Conservation (phyloP, 1,140 invertebrate species). For the Caenorhabditis brenneri region DNA sequence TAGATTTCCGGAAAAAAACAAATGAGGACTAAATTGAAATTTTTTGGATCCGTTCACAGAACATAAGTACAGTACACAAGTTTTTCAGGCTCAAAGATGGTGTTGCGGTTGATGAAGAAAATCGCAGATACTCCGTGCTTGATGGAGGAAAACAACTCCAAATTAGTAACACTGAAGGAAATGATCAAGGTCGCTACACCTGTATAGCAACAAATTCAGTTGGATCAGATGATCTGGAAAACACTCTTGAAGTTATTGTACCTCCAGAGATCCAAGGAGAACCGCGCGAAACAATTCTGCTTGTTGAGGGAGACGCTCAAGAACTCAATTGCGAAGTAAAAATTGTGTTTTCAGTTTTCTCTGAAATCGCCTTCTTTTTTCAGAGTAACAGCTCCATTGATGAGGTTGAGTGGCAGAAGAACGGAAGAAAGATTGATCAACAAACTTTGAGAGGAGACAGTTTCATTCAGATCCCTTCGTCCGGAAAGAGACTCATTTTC, state of each 20-base stretch:
- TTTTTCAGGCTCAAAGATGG: slow-evolving; percentile 51
- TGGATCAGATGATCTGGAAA: slow-evolving; percentile 62
- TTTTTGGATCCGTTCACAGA: no score
- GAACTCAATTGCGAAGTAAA: slow-evolving; percentile 71
- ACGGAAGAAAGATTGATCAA: slow-evolving; percentile 52
- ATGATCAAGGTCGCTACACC: slow-evolving; percentile 59
- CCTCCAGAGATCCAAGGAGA: slow-evolving; percentile 55
- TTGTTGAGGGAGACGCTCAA: slow-evolving; percentile 61
- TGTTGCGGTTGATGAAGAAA: background rate
- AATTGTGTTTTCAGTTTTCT: background rate
- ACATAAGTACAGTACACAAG: no score
- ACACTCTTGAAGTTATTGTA: slow-evolving; percentile 58
- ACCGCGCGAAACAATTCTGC: slow-evolving; percentile 59
- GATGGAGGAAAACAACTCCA: slow-evolving; percentile 67
- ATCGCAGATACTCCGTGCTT: slow-evolving; percentile 54
- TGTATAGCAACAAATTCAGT: slow-evolving; percentile 66
- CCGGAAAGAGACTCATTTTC: slow-evolving; percentile 60
- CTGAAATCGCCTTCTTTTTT: background rate
- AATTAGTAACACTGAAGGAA: slow-evolving; percentile 61
- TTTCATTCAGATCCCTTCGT: slow-evolving; percentile 60
- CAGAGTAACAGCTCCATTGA: slow-evolving; percentile 52
- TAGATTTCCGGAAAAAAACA: background rate
- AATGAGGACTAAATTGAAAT: slow-evolving; percentile 17
- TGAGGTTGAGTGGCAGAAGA: slow-evolving; percentile 63
- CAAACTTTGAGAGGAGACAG: slow-evolving; percentile 45